Evolutionary conservation across 2,888 invertebrate species (phyloP), one percentile per base, ranked within the genome.

Genomic region (Candidula unifasciata): DNA sequence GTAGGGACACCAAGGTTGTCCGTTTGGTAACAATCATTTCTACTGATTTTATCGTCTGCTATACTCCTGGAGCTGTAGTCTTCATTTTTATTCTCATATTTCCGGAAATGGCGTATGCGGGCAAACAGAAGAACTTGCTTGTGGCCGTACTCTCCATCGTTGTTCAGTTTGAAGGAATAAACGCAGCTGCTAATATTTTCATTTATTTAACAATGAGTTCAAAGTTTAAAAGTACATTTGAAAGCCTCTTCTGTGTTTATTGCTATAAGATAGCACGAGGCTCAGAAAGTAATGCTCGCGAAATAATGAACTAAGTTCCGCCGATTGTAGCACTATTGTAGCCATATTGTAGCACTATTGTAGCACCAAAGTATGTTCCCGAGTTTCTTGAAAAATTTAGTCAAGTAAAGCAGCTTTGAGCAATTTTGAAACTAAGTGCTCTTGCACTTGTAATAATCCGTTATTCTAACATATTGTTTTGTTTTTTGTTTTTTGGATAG

Each of bases 121-220:
- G 74, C 10, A 24, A 35, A 35, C 57, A 82, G 18, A 35, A 44
- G 30, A 44, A 74, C n/a, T n/a, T 64, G n/a, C 16, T 82, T 21
- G 16, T 35, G 10, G 64, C 74, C 3, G 44, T 35, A 10, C 64
- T 82, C 64, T 69, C 74, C 3, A 35, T 74, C 10, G 13, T 82
- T 30, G 37, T 74, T n/a, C 37, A 33, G 16, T 37, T 82, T 35
- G 82, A 82, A 35, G n/a, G 35, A 16, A 60, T 82, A 18, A 82
- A 82, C 74, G 68, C 82, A 44, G 52, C 44, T 27, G 74, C 73
- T 27, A 82, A 74, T 35, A 21, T 82, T 27, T 82, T 73, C 60
- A 54, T 82, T n/a, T 82, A 82, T 30, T 24, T 82, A 2, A 10
- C 37, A 10, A 82, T 74, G 73, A 82, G 82, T 44, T 69, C 82